Conservation (phyloP, 1,140 invertebrate genomes). For the Dufourea novaeangliae region DNA sequence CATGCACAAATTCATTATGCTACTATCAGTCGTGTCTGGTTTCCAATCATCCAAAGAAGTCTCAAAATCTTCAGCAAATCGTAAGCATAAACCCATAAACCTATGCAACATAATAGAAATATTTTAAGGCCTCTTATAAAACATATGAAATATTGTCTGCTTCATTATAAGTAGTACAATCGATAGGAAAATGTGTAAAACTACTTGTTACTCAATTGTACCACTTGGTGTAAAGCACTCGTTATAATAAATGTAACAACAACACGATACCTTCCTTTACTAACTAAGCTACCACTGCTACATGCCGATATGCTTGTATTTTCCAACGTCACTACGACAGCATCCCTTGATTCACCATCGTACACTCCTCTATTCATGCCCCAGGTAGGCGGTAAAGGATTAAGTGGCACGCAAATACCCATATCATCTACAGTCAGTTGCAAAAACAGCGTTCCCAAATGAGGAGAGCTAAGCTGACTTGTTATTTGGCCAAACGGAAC, state of each 20-base stretch:
- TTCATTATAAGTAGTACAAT: neutral
- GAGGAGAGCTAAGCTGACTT: conserved; percentile 86
- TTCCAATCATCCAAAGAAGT: conserved; percentile 98
- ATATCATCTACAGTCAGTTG: conserved; percentile 98
- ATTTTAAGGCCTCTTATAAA: conserved; percentile 13
- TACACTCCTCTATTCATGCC: conserved; percentile 84
- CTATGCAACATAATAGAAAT: conserved; percentile 74
- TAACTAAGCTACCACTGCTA: conserved; percentile 89
- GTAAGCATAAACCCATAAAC: conserved; percentile 93
- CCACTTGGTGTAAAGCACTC: neutral
- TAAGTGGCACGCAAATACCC: conserved; percentile 96
- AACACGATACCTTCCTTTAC: conserved; percentile 83
- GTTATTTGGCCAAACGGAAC: conserved; percentile 90
- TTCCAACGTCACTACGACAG: conserved; percentile 96
- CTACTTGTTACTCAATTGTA: neutral
- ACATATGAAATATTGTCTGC: neutral
- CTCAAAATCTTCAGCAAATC: conserved; percentile 98
- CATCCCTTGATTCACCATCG: conserved; percentile 92
- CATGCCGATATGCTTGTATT: conserved; percentile 95
- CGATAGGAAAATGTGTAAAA: too few relatives aligned
- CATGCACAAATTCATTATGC: conserved; percentile 96
- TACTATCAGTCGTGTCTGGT: conserved; percentile 91
- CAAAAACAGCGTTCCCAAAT: conserved; percentile 94
- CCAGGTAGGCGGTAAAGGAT: conserved; percentile 89
- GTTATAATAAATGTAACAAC: neutral